Conservation (phyloP, 2,888 invertebrate genomes). For the Tribolium freemani region DNA sequence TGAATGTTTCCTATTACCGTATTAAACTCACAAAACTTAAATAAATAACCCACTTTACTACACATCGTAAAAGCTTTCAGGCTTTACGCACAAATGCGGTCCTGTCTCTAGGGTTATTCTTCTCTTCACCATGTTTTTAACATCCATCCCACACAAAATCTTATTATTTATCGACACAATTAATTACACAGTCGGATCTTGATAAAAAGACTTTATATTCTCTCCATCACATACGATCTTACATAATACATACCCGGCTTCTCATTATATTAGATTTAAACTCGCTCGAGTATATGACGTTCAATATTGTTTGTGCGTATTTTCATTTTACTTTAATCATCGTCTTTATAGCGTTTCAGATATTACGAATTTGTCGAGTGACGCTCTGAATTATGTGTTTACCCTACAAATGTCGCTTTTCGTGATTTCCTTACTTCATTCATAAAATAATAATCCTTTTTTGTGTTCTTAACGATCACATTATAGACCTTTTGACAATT, state of each 20-base stretch:
- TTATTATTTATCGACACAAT: slow-evolving; percentile 8
- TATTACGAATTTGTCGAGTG: slow-evolving; percentile 34
- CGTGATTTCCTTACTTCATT: slow-evolving; percentile 9
- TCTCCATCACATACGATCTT: neutral
- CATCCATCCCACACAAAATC: slow-evolving; percentile 18
- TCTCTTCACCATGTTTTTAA: slow-evolving; percentile 12
- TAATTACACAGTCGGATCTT: neutral
- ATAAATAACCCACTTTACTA: slow-evolving; percentile 37
- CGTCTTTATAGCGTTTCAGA: slow-evolving; percentile 30
- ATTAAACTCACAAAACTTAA: slow-evolving; percentile 39
- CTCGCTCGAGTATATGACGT: slow-evolving; percentile 30
- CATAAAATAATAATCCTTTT: slow-evolving; percentile 2
- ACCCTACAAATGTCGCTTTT: slow-evolving; percentile 20
- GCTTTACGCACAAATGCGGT: slow-evolving; percentile 29
- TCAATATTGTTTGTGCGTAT: slow-evolving; percentile 36
- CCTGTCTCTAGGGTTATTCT: slow-evolving; percentile 28
- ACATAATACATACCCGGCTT: neutral
- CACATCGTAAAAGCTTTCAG: slow-evolving; percentile 36
- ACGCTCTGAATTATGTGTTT: slow-evolving; percentile 37
- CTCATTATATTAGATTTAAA: slow-evolving; percentile 16
- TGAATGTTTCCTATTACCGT: slow-evolving; percentile 38
- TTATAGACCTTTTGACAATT: slow-evolving; percentile 13
- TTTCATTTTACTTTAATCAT: slow-evolving; percentile 33
- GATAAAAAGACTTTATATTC: neutral
- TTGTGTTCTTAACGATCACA: neutral